Percentiles rank a stretch among this genome's conserved stretches.
These are phyloP conservation scores for Aramus guarauna DNA, from an alignment of 2,113 vertebrate genomes.

Conservation along the genomic window DNA sequence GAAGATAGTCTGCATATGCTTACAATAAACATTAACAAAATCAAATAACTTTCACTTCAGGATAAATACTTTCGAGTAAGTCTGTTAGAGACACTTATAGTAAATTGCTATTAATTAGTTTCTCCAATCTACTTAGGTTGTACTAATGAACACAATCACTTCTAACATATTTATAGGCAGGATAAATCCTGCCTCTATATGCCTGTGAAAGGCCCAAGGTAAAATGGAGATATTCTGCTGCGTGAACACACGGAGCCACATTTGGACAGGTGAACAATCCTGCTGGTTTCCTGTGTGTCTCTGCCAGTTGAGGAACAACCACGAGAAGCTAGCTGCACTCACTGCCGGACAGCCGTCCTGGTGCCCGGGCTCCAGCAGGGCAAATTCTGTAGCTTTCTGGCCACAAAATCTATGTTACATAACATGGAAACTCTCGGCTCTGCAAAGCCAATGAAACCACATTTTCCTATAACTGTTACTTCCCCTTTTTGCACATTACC, in stretches of 20 bases:
- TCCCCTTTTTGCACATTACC: background rate
- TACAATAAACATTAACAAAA: background rate
- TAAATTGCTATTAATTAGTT: conserved; percentile 45
- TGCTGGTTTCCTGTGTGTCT: background rate
- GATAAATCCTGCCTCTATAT: background rate
- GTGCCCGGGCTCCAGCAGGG: background rate
- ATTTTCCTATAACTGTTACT: conserved; percentile 46
- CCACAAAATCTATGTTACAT: conserved; percentile 12
- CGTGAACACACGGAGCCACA: background rate
- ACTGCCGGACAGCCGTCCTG: background rate
- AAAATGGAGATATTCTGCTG: background rate
- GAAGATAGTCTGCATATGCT: background rate
- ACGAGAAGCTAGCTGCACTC: background rate
- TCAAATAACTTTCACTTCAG: background rate
- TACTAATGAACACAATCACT: background rate
- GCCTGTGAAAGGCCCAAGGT: background rate
- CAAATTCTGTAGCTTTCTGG: background rate
- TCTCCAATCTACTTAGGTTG: background rate
- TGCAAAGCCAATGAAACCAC: conserved; percentile 51
- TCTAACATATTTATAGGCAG: background rate
- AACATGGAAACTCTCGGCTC: conserved; percentile 44
- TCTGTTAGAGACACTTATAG: conserved; percentile 11
- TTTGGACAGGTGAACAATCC: background rate
- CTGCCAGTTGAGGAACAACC: background rate
- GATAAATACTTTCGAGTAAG: background rate